phyloP scores from a whole-genome alignment of 2,113 vertebrate species.

The Sorex fumeus region DNA sequence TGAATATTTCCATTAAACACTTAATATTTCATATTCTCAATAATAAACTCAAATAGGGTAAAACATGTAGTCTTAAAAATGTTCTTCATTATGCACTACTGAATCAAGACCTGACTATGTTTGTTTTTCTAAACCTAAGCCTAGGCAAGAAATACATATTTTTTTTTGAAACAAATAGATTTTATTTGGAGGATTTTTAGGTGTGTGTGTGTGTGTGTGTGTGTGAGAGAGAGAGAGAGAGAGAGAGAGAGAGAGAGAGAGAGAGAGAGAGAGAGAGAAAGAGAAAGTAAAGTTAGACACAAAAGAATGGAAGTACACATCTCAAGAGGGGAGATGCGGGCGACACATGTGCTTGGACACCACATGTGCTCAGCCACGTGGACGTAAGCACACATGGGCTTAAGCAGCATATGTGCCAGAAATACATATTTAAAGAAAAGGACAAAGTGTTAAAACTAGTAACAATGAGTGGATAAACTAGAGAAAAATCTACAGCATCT shows the following conservation, averaged over 20 bases:
- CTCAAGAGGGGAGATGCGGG: too few relatives aligned
- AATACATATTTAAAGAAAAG: background rate
- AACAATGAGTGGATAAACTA: background rate
- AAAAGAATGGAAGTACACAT: too few relatives aligned
- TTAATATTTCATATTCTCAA: background rate
- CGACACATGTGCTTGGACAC: too few relatives aligned
- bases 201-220: too few relatives aligned
- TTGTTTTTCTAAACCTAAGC: background rate
- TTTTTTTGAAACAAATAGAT: too few relatives aligned
- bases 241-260: background rate
- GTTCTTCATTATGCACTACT: background rate
- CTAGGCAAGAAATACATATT: background rate
- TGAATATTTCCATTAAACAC: background rate
- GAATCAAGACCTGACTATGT: background rate
- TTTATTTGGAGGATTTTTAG: too few relatives aligned
- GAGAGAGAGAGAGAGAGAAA: background rate
- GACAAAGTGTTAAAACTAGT: conserved; percentile 25
- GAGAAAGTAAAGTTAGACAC: background rate
- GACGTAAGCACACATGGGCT: too few relatives aligned
- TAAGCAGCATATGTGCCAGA: too few relatives aligned
- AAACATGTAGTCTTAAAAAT: background rate
- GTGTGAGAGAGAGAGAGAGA: too few relatives aligned
- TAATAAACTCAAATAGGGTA: conserved; percentile 26
- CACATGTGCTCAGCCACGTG: too few relatives aligned
- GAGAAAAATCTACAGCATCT: conserved; percentile 11